Conservation (phyloP, 2,113 vertebrate species). For the Gavialis gangeticus region DNA sequence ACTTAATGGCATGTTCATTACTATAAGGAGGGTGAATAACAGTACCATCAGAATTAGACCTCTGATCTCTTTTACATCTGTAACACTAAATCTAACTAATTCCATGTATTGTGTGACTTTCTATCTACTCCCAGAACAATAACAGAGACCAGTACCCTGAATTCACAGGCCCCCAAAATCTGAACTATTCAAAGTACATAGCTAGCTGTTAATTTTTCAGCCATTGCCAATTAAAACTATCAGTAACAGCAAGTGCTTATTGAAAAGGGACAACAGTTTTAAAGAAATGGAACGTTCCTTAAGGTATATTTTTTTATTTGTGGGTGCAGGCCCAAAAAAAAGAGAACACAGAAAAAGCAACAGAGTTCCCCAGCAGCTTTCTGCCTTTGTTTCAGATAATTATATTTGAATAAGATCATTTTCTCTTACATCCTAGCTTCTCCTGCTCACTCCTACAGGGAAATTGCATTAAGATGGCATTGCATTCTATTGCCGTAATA, state of each 20-base stretch:
- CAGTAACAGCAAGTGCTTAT: neutral
- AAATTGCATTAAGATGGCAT: constrained; percentile 31
- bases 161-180: neutral
- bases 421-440: neutral
- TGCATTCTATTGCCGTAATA: constrained; percentile 20
- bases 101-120: neutral
- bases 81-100: neutral
- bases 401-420: neutral
- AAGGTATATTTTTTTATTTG: neutral
- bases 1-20: neutral
- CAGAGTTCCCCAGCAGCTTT: neutral
- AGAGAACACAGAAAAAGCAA: neutral
- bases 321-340: neutral
- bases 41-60: too few relatives aligned
- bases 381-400: neutral
- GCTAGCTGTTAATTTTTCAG: neutral
- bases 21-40: neutral
- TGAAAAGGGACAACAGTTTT: neutral
- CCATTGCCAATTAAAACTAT: accelerated
- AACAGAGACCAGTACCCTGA: neutral
- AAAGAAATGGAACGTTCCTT: accelerated
- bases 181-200: neutral
- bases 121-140: neutral
- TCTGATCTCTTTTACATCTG: too few relatives aligned
- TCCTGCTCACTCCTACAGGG: constrained; percentile 34